phyloP scores from a whole-genome alignment of 2,888 invertebrate species.

The Magallana nippona region DNA sequence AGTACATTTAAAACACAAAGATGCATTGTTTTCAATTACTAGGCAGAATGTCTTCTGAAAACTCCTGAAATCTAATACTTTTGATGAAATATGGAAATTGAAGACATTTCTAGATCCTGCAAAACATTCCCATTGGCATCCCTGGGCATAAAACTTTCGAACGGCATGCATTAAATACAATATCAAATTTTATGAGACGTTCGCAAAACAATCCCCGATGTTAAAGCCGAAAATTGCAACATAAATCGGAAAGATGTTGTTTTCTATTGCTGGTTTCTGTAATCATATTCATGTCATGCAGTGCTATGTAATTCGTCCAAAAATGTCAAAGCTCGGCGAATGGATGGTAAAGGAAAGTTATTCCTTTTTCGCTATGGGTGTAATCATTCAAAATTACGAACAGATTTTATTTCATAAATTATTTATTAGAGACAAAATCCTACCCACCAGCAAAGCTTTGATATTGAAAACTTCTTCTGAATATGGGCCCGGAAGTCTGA shows the following conservation, averaged over 20 bases:
- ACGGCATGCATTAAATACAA: conserved; percentile 2
- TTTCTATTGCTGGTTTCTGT: not conserved
- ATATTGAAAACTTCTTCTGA: not conserved
- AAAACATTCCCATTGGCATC: not conserved
- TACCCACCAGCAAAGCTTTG: not conserved
- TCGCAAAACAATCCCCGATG: not conserved
- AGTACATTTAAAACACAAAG: too few relatives aligned
- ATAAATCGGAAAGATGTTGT: conserved; percentile 6
- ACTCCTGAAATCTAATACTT: too few relatives aligned
- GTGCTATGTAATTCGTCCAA: not conserved
- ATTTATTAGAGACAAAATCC: not conserved
- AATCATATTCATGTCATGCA: not conserved
- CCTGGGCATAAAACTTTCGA: not conserved
- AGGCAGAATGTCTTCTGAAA: too few relatives aligned
- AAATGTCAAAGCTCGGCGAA: not conserved
- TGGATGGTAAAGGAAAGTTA: not conserved
- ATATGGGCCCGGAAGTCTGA: conserved; percentile 7
- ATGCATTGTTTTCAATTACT: too few relatives aligned
- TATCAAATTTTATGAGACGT: not conserved
- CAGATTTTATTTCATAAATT: not conserved
- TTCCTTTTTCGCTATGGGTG: not conserved
- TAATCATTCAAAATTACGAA: not conserved
- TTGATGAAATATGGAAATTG: too few relatives aligned
- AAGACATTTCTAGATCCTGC: too few relatives aligned
- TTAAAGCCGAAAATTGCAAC: not conserved